Percentiles rank a stretch among this genome's conserved stretches.
These are phyloP conservation scores for Cochlearius cochlearius DNA, from an alignment of 2,113 vertebrate genomes.

Conservation along the genomic window DNA sequence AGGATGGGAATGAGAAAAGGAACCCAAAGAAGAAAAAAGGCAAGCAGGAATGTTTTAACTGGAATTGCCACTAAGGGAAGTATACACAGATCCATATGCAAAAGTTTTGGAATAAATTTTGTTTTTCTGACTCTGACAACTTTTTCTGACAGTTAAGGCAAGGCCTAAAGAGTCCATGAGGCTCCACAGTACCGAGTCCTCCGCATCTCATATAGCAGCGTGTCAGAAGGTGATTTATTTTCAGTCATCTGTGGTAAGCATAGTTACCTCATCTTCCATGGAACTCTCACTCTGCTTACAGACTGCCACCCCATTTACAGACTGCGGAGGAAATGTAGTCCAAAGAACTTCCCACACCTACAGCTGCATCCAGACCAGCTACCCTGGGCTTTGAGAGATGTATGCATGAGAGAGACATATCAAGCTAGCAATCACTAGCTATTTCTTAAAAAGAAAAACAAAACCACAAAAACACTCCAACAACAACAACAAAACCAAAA, in stretches of 20 bases:
- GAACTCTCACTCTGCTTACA: not conserved
- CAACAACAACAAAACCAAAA: not conserved
- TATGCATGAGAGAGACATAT: not conserved
- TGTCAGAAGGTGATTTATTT: not conserved
- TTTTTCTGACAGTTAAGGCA: not conserved
- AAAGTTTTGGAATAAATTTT: not conserved
- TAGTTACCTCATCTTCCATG: not conserved
- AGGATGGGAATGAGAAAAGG: not conserved
- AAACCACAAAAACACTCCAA: not conserved
- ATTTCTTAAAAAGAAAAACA: not conserved
- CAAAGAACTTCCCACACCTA: not conserved
- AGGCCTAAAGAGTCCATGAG: not conserved
- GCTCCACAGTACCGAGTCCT: not conserved
- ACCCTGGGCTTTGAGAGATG: not conserved
- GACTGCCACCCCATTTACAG: not conserved
- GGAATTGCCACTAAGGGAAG: not conserved
- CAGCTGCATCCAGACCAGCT: not conserved
- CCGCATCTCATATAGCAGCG: not conserved
- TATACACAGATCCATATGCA: not conserved
- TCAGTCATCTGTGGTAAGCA: not conserved
- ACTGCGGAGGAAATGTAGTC: not conserved
- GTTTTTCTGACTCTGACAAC: not conserved
- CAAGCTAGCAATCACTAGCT: not conserved
- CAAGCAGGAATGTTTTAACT: not conserved
- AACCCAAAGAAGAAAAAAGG: not conserved